These are phyloP conservation scores for Rhinophrynus dorsalis DNA, from an alignment of 2,797 vertebrate species.

Conservation along the genomic window DNA sequence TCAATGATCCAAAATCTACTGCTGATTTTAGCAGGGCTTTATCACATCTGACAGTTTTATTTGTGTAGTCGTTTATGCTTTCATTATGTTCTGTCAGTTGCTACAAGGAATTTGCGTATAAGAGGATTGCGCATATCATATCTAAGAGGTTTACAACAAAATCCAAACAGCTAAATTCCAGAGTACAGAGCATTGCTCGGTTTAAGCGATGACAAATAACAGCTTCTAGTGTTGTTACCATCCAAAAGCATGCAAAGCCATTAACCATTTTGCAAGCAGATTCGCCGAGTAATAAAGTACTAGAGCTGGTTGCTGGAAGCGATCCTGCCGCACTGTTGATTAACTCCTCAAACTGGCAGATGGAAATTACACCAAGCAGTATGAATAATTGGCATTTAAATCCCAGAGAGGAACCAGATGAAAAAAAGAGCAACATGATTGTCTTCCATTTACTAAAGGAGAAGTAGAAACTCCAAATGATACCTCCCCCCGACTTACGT, in stretches of 20 bases:
- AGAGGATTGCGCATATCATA: constrained; percentile 67
- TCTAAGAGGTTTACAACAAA: constrained; percentile 67
- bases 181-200: constrained; percentile 30
- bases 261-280: constrained; percentile 19
- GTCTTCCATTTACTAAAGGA: too few relatives aligned
- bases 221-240: not conserved
- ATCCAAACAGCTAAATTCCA: constrained; percentile 59
- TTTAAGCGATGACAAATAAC: constrained; percentile 52
- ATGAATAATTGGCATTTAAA: constrained; percentile 24
- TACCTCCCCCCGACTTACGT: too few relatives aligned
- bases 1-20: constrained; percentile 44
- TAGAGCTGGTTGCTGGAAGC: constrained; percentile 18
- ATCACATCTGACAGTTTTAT: constrained; percentile 63
- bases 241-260: constrained; percentile 3
- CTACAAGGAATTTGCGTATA: constrained; percentile 68
- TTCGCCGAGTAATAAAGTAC: constrained; percentile 13
- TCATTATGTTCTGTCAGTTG: constrained; percentile 67
- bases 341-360: constrained; percentile 36
- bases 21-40: constrained; percentile 55
- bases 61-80: constrained; percentile 65
- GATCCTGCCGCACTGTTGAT: constrained; percentile 1
- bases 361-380: constrained; percentile 18
- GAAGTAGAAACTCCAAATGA: too few relatives aligned
- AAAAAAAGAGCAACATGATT: constrained; percentile 12
- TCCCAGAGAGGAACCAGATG: constrained; percentile 3